phyloP scores from a whole-genome alignment of 2,888 invertebrate genomes.

The Sturmia bella region DNA sequence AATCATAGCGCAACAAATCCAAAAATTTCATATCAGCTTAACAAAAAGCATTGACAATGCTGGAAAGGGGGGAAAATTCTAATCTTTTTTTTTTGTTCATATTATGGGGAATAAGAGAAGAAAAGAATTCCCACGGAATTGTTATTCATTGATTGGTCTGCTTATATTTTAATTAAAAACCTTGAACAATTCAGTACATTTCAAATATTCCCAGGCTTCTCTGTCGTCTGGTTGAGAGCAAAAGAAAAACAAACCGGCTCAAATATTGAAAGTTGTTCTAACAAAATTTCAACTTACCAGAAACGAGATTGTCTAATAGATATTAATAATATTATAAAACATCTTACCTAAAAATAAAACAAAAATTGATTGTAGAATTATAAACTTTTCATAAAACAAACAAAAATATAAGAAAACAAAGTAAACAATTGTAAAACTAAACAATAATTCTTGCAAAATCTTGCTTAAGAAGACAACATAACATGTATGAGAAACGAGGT shows the following conservation, averaged over 20 bases:
- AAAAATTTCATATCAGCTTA: no score
- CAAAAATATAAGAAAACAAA: constrained; percentile 7
- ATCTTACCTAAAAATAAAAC: constrained; percentile 43
- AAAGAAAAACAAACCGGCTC: neutral
- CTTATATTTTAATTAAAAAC: neutral
- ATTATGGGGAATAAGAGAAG: no score
- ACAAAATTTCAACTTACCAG: constrained; percentile 27
- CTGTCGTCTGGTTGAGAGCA: neutral
- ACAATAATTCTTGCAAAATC: constrained; percentile 54
- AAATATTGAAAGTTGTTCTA: constrained; percentile 34
- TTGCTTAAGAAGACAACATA: constrained; percentile 44
- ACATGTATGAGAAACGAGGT: constrained; percentile 56
- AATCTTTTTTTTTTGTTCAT: no score
- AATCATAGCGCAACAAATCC: no score
- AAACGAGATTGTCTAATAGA: constrained; percentile 12
- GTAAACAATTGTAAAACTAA: constrained; percentile 48
- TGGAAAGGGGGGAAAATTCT: no score
- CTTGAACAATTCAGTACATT: constrained; percentile 7
- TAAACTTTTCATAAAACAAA: constrained; percentile 9
- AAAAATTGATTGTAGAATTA: neutral
- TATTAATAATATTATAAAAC: constrained; percentile 16
- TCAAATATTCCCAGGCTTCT: constrained; percentile 34
- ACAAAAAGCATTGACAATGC: no score
- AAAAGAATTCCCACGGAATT: no score
- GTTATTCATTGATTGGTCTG: no score